Conservation (phyloP, 2,888 invertebrate genomes). For the Masnerella sp. region DNA sequence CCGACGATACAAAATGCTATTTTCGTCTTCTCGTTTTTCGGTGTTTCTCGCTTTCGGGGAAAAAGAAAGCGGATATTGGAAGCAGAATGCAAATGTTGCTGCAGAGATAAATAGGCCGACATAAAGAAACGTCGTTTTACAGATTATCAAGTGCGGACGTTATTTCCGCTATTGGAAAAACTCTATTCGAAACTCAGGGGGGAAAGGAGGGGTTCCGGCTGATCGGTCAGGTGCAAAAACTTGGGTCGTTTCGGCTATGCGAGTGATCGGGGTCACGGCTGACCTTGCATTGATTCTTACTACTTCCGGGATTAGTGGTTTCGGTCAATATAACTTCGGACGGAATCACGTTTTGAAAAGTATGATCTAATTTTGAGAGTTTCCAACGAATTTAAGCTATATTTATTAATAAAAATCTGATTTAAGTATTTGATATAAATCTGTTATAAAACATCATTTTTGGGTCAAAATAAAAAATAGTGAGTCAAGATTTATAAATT, state of each 20-base stretch:
- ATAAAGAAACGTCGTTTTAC: background rate
- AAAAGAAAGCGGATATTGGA: background rate
- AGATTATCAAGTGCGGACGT: background rate
- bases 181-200: slow-evolving; percentile 17
- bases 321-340: slow-evolving; percentile 5
- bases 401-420: too few relatives aligned
- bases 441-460: too few relatives aligned
- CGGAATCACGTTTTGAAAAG: background rate
- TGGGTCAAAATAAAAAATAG: too few relatives aligned
- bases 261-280: slow-evolving; percentile 11
- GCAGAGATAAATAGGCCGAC: background rate
- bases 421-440: too few relatives aligned
- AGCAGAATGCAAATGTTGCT: background rate
- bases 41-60: too few relatives aligned
- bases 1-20: too few relatives aligned
- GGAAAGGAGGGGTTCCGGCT: slow-evolving; percentile 4
- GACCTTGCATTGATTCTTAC: slow-evolving; percentile 26
- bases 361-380: too few relatives aligned
- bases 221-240: background rate
- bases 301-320: slow-evolving; percentile 11
- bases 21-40: too few relatives aligned
- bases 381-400: too few relatives aligned
- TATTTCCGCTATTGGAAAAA: background rate
- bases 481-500: too few relatives aligned
- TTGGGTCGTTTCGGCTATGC: slow-evolving; percentile 2